Conservation (phyloP, 23 tunicate species). For the Phallusia fumigata region DNA sequence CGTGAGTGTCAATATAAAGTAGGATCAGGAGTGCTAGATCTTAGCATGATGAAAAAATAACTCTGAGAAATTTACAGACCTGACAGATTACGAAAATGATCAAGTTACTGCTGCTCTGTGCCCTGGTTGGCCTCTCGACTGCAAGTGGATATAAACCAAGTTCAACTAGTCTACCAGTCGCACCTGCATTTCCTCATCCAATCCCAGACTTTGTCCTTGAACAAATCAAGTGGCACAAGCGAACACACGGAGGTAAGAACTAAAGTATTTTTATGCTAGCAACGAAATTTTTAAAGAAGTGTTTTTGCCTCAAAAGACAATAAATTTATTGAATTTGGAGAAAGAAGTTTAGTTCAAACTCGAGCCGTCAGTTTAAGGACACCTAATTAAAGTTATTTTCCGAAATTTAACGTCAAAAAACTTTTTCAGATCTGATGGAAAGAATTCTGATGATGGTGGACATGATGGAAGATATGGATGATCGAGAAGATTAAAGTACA, state of each 20-base stretch:
- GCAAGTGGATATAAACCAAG: background rate
- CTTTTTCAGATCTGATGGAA: background rate
- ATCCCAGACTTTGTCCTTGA: background rate
- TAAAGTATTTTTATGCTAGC: background rate
- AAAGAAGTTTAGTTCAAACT: background rate
- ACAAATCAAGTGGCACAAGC: background rate
- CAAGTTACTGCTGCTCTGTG: too few species aligned
- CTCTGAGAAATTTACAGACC: too few species aligned
- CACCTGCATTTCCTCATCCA: slow-evolving; percentile 6
- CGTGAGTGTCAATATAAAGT: too few species aligned
- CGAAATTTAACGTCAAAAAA: background rate
- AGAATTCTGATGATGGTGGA: background rate
- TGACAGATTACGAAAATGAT: too few species aligned
- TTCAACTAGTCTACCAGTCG: background rate
- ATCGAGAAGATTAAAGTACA: too few species aligned
- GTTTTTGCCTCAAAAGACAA: background rate
- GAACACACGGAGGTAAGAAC: background rate
- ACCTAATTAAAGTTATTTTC: background rate
- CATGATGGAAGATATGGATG: background rate
- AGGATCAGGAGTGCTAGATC: too few species aligned
- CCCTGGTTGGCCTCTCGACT: too few species aligned
- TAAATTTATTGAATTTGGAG: too few species aligned
- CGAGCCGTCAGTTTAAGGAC: background rate
- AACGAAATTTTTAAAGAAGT: background rate
- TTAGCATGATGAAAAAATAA: too few species aligned